Conservation (phyloP, 2,113 vertebrate species). For the Callopanchax toddi region DNA sequence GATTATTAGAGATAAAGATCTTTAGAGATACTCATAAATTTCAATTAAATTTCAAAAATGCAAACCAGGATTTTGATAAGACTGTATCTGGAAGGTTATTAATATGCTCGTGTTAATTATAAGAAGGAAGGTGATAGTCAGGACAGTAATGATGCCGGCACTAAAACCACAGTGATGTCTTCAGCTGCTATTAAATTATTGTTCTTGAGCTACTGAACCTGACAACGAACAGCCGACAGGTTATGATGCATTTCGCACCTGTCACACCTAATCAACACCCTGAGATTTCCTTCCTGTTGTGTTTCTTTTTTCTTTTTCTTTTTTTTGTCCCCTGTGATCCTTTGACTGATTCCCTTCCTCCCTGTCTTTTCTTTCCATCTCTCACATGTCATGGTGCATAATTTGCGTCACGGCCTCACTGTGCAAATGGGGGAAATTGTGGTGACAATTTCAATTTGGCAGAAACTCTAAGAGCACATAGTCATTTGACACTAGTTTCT, state of each 20-base stretch:
- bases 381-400: slow-evolving; percentile 56
- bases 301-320: slow-evolving; percentile 10
- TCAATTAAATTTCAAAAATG: not conserved
- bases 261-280: slow-evolving; percentile 74
- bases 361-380: slow-evolving; percentile 38
- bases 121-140: slow-evolving; percentile 31
- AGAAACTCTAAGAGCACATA: slow-evolving; percentile 57
- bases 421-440: slow-evolving; percentile 63
- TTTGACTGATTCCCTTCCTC: slow-evolving; percentile 65
- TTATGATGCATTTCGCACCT: slow-evolving; percentile 70
- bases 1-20: slow-evolving; percentile 2
- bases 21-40: no score
- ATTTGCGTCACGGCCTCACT: slow-evolving; percentile 57
- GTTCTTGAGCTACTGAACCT: slow-evolving; percentile 45
- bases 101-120: not conserved
- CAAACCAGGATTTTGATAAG: slow-evolving; percentile 4
- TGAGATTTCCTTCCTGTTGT: slow-evolving; percentile 52
- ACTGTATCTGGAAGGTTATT: not conserved
- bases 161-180: slow-evolving; percentile 27
- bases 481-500: slow-evolving; percentile 64
- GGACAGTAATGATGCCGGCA: slow-evolving; percentile 28
- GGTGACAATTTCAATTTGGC: slow-evolving; percentile 73
- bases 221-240: slow-evolving; percentile 55
- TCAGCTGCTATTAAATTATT: slow-evolving; percentile 57
- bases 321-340: slow-evolving; percentile 20